Conservation (phyloP, 2,113 vertebrate genomes). For the Gnathonemus echidnorhynchus region DNA sequence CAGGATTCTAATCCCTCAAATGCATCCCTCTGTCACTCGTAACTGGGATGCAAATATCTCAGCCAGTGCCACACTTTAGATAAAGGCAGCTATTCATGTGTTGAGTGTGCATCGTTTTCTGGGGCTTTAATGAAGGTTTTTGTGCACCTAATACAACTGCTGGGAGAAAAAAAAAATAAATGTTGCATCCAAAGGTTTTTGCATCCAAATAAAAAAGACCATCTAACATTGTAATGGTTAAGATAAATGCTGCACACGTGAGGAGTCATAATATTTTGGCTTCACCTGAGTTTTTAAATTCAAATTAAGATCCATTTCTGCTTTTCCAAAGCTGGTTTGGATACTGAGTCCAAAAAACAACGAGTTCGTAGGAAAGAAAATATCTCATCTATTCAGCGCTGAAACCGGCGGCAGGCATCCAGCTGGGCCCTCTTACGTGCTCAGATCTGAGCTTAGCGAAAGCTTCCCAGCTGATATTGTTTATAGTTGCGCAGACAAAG, state of each 20-base stretch:
- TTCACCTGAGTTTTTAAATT: constrained; percentile 46
- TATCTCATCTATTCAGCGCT: constrained; percentile 50
- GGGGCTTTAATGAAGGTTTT: constrained; percentile 45
- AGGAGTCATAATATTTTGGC: constrained; percentile 45
- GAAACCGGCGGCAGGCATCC: constrained; percentile 38
- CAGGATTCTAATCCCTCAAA: constrained; percentile 45
- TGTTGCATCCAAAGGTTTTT: constrained; percentile 42
- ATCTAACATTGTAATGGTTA: constrained; percentile 46
- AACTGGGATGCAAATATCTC: constrained; percentile 44
- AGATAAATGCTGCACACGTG: not conserved
- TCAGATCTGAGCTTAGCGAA: constrained; percentile 59
- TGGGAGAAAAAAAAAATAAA: constrained; percentile 35
- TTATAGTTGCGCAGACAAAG: constrained; percentile 51
- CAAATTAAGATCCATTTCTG: constrained; percentile 45
- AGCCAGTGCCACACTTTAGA: constrained; percentile 51
- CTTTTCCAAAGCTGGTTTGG: constrained; percentile 45
- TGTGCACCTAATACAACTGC: constrained; percentile 45
- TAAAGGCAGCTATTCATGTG: constrained; percentile 43
- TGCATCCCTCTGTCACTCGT: constrained; percentile 36
- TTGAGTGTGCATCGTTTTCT: constrained; percentile 33
- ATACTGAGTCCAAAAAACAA: constrained; percentile 58
- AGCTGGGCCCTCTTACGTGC: constrained; percentile 45
- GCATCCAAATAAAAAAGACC: constrained; percentile 34
- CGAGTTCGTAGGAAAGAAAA: constrained; percentile 52
- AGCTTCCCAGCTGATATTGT: constrained; percentile 54